Base-by-base conservation (phyloP, 2,888 invertebrate species). In the Tachina fera region DNA sequence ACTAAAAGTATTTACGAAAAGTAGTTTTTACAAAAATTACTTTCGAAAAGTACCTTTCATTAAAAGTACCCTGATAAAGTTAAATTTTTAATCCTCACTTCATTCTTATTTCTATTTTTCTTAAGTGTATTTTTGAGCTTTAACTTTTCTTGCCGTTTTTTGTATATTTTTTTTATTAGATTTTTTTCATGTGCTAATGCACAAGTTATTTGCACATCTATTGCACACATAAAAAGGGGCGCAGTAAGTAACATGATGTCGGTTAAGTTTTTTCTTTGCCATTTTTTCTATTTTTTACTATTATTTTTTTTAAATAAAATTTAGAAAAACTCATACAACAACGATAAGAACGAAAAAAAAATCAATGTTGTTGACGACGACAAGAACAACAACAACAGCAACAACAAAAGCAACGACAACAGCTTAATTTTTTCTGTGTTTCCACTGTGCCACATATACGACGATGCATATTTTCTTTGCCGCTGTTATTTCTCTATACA, bases 181-280 rank as follows among this genome's bases (percentile, higher is more conserved):
- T 31, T 31, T 31, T n/a, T 72, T 70, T 80, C 68, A 80, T 84
- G 84, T 81, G 76, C 65, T 65, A 70, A 68, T 75, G 79, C 41
- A 79, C 74, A 79, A 80, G 80, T 84, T 78, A 75, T 84, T 79
- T 80, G 84, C 76, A 80, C 80, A 80, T 84, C 84, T 76, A 80
- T 80, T 76, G 80, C 84, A 72, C 76, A 56, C 60, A 60, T 60
- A 75, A 80, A 75, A 80, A 76, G 76, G 81, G 84, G 84, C 80
- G 65, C 84, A 77, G 81, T 72, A 76, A 81, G 81, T 72, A 76
- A 72, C 71, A 71, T 67, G 76, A 84, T 80, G 84, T 72, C 81
- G 76, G 84, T 84, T 77, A 84, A 41, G 43, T 74, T 78, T 83
- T 56, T 63, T 51, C 58, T 14, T 71, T 45, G 45, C 16, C 4